phyloP scores from a whole-genome alignment of 2,888 invertebrate species.

The Aleiodes testaceus region DNA sequence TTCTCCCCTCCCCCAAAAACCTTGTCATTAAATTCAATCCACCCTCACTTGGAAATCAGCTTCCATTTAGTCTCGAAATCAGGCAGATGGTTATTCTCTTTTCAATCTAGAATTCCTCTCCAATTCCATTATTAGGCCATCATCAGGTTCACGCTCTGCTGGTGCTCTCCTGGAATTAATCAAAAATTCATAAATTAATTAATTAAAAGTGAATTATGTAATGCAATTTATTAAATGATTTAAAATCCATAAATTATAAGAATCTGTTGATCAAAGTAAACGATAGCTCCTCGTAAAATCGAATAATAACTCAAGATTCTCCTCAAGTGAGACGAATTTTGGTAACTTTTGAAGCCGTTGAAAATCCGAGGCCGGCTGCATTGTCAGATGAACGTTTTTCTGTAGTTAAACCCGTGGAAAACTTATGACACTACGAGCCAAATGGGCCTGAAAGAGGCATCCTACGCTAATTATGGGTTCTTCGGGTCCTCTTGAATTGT shows the following conservation, averaged over 20 bases:
- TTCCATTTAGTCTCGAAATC: slow-evolving; percentile 48
- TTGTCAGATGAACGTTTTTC: slow-evolving; percentile 50
- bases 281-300: slow-evolving; percentile 30
- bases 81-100: slow-evolving; percentile 51
- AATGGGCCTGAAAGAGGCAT: slow-evolving; percentile 53
- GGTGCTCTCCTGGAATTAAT: slow-evolving; percentile 60
- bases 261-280: slow-evolving; percentile 33
- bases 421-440: slow-evolving; percentile 52
- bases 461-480: slow-evolving; percentile 67
- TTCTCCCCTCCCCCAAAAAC: not conserved
- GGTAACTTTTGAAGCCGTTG: slow-evolving; percentile 61
- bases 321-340: slow-evolving; percentile 53
- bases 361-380: slow-evolving; percentile 58
- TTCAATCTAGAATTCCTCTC: slow-evolving; percentile 22
- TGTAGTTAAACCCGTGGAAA: slow-evolving; percentile 52
- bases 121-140: slow-evolving; percentile 38
- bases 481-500: slow-evolving; percentile 61
- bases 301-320: slow-evolving; percentile 32
- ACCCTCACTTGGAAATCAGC: slow-evolving; percentile 35
- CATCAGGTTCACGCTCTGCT: slow-evolving; percentile 55
- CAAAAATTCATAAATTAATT: slow-evolving; percentile 60
- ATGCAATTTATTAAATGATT: not conserved
- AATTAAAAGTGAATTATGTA: slow-evolving; percentile 14
- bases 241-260: slow-evolving; percentile 10
- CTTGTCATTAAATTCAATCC: slow-evolving; percentile 42